Evolutionary conservation across 2,888 invertebrate species (phyloP).

Genomic region (Caenorhabditis macrosperma): DNA sequence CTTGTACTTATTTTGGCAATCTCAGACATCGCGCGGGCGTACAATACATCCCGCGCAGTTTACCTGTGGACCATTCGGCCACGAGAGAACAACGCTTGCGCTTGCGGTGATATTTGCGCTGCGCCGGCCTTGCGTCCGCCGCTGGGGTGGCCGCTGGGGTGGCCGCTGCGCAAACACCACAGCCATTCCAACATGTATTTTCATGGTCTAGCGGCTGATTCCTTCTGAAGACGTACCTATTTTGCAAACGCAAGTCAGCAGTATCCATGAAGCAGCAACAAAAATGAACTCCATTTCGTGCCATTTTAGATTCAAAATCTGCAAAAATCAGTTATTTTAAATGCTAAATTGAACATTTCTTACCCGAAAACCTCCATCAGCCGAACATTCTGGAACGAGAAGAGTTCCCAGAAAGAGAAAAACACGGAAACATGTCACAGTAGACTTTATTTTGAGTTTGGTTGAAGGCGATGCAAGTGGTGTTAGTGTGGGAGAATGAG

Average conservation of each 20-base stretch:
- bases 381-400: neutral
- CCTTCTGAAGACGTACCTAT: constrained; percentile 12
- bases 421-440: constrained; percentile 18
- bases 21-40: no score
- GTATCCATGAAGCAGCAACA: constrained; percentile 6
- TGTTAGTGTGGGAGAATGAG: neutral
- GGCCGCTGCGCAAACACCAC: no score
- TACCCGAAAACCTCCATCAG: constrained; percentile 2
- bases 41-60: no score
- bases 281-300: constrained; percentile 19
- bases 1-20: no score
- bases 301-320: constrained; percentile 38
- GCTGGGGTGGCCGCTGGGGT: no score
- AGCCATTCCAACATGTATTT: no score
- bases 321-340: neutral
- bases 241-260: constrained; percentile 14
- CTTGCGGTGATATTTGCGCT: no score
- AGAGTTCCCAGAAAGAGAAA: neutral
- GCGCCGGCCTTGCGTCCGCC: no score
- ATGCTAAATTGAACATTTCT: neutral
- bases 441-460: constrained; percentile 34
- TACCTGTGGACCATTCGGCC: constrained; percentile 8
- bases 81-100: neutral
- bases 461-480: neutral
- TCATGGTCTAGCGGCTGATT: no score